Evolutionary conservation across 1,140 invertebrate species (phyloP), one percentile per base, ranked within the genome.

Genomic region (Stegodyphus dumicola): DNA sequence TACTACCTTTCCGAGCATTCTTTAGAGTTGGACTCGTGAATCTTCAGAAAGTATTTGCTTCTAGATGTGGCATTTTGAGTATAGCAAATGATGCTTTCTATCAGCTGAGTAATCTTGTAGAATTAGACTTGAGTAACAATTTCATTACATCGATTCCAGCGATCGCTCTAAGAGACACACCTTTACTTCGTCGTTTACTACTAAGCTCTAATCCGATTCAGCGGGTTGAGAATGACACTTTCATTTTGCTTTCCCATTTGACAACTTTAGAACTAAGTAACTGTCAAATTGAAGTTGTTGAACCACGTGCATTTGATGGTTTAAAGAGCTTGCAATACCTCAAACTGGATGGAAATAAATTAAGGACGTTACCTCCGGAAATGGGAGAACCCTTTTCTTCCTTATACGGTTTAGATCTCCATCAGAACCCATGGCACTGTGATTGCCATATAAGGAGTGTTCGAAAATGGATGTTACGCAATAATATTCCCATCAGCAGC

Each of bases 361-460:
- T 98, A 48, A 93, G 93, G 33, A 95, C 94, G 64, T 77, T 90
- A 60, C 86, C 88, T 18, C 87, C 80, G 33, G 87, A 90, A 86
- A 88, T 90, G 60, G 87, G 87, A 5, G 67, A 84, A 33, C 65
- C 78, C 5, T 83, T 88, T 52, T 86, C 88, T 13, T 76, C 77
- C 5, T 64, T 88, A 13, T 84, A 86, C 54, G 87, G 71, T 15
- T 66, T 88, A 15, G 87, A 95, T 77, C 91, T 97, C 49, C 94
- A 97, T 89, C 94, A 94, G 88, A 98, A 98, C 92, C 94, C 95
- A 69, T 98, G 96, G 96, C 92, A 93, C 69, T 98, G 96, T 90
- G 95, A 97, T 89, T 98, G 96, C 89, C 93, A 93, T 77, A 91
- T 97, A 69, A 90, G 94, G 65, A 93, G 95, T 87, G 91, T 97